These are phyloP conservation scores for Pegoplata infirma DNA, from an alignment of 2,888 invertebrate genomes.

Conservation along the genomic window DNA sequence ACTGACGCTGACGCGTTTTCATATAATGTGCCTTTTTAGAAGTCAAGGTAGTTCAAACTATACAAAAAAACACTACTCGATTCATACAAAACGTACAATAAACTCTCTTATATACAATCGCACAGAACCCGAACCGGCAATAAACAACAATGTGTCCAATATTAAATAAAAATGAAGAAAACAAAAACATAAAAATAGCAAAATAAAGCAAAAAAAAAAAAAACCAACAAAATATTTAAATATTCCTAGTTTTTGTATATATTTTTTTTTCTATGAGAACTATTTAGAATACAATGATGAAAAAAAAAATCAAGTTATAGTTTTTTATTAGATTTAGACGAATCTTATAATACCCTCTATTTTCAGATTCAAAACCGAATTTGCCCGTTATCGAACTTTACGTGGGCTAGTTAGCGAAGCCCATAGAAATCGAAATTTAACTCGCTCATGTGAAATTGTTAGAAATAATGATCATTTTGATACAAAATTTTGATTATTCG, in stretches of 20 bases:
- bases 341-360: too few relatives aligned
- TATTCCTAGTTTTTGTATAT: not conserved
- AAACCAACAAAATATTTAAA: constrained; percentile 5
- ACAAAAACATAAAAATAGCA: constrained; percentile 3
- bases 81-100: constrained; percentile 15
- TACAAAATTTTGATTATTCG: too few relatives aligned
- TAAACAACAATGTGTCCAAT: constrained; percentile 31
- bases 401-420: too few relatives aligned
- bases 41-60: constrained; percentile 58
- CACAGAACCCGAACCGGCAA: constrained; percentile 27
- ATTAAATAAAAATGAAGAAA: constrained; percentile 18
- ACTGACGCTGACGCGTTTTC: not conserved
- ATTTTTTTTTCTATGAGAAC: not conserved
- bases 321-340: too few relatives aligned
- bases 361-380: too few relatives aligned
- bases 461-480: too few relatives aligned
- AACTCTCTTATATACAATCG: too few relatives aligned
- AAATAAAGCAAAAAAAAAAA: constrained; percentile 3
- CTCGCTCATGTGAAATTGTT: too few relatives aligned
- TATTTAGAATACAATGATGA: not conserved
- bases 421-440: too few relatives aligned
- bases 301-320: too few relatives aligned
- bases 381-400: too few relatives aligned
- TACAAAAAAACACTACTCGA: constrained; percentile 8
- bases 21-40: constrained; percentile 34